phyloP scores from a whole-genome alignment of 2,888 invertebrate species.

The Xanthostigma xanthostigma region DNA sequence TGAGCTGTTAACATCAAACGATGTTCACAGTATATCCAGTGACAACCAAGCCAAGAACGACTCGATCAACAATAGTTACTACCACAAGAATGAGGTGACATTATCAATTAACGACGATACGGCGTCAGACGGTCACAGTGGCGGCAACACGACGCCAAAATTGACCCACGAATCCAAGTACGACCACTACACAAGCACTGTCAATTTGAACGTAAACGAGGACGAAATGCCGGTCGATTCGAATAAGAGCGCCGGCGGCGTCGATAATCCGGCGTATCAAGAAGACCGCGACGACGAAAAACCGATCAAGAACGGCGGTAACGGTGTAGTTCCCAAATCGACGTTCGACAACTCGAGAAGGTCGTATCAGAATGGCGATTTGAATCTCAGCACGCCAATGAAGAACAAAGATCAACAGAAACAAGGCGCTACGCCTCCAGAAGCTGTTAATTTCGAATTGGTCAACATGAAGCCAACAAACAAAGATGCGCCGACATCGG shows the following conservation, averaged over 20 bases:
- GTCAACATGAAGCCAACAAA: conserved; percentile 53
- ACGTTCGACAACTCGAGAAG: conserved; percentile 23
- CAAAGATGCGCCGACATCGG: conserved; percentile 33
- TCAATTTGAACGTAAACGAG: conserved; percentile 27
- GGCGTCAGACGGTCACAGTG: conserved; percentile 13
- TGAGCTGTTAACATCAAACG: too few relatives aligned
- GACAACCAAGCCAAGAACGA: too few relatives aligned
- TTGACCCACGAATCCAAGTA: conserved; percentile 19
- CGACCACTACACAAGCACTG: conserved; percentile 26
- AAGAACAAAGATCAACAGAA: too few relatives aligned
- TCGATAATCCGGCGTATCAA: conserved; percentile 31
- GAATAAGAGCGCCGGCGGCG: conserved; percentile 21
- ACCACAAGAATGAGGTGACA: conserved; percentile 29
- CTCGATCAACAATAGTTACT: conserved; percentile 14
- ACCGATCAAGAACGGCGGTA: conserved; percentile 10
- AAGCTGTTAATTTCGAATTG: conserved; percentile 67
- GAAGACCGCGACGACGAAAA: conserved; percentile 30
- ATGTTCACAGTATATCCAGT: too few relatives aligned
- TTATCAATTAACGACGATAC: conserved; percentile 27
- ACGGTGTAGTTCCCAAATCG: conserved; percentile 16
- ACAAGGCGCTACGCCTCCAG: conserved; percentile 23
- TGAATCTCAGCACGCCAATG: conserved; percentile 18
- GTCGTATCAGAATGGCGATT: conserved; percentile 23
- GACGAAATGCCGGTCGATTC: conserved; percentile 9
- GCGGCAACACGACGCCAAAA: conserved; percentile 8